Evolutionary conservation across 2,113 vertebrate genomes (phyloP).

Genomic region (Sula dactylatra): DNA sequence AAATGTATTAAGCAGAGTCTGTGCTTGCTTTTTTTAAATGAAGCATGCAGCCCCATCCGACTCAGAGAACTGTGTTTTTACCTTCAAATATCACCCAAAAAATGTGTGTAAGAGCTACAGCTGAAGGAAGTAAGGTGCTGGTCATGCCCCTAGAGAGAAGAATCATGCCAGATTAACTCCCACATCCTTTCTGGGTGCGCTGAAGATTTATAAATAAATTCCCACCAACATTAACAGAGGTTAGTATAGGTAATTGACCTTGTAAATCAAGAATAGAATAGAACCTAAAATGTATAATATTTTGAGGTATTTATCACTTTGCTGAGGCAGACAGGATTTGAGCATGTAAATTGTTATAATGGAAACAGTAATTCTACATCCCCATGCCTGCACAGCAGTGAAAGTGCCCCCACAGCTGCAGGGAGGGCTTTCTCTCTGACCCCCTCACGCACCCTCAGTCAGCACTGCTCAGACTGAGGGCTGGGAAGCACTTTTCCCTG

Average conservation of each 20-base stretch:
- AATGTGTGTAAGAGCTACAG: not conserved
- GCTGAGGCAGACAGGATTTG: not conserved
- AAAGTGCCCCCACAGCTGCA: not conserved
- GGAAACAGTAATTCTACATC: slow-evolving; percentile 1
- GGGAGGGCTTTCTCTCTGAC: not conserved
- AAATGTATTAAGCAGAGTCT: not conserved
- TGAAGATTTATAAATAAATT: slow-evolving; percentile 33
- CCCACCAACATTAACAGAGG: not conserved
- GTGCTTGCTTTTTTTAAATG: slow-evolving; percentile 6
- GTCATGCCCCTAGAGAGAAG: not conserved
- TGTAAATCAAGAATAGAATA: slow-evolving; percentile 39
- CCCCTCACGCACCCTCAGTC: fast-evolving
- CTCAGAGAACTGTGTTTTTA: not conserved
- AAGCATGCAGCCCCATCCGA: not conserved
- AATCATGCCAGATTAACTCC: not conserved
- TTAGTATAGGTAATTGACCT: slow-evolving; percentile 31
- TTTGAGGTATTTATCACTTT: slow-evolving; percentile 40
- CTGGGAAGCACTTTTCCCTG: not conserved
- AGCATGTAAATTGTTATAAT: slow-evolving; percentile 24
- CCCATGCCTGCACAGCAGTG: fast-evolving
- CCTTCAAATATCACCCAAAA: not conserved
- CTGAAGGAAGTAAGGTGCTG: not conserved
- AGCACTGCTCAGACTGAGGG: not conserved
- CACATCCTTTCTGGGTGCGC: not conserved
- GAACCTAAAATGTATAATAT: not conserved